phyloP scores from a whole-genome alignment of 2,113 vertebrate genomes.

The Pyxicephalus adspersus region DNA sequence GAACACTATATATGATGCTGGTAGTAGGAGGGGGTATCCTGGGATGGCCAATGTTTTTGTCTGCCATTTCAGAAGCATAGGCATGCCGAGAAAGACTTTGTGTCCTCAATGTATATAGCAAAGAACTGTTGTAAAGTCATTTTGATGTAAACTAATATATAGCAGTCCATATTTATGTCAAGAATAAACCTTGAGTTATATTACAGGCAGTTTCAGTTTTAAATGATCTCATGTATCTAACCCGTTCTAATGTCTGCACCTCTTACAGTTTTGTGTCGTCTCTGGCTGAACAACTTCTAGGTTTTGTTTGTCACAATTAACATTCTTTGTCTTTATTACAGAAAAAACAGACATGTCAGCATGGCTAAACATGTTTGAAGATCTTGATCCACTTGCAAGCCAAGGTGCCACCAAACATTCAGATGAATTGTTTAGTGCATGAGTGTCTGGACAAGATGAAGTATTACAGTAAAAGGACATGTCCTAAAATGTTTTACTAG shows the following conservation, averaged over 20 bases:
- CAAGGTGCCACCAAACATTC: constrained; percentile 78
- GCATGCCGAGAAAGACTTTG: too few relatives aligned
- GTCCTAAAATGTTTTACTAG: background rate
- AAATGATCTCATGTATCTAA: too few relatives aligned
- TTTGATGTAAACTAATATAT: too few relatives aligned
- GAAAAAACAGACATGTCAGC: constrained; percentile 76
- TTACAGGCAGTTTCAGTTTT: too few relatives aligned
- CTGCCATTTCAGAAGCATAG: too few relatives aligned
- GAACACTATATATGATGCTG: too few relatives aligned
- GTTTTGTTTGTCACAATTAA: background rate
- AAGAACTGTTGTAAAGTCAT: too few relatives aligned
- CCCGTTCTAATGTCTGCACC: background rate
- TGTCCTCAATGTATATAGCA: too few relatives aligned
- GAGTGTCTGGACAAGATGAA: constrained; percentile 55
- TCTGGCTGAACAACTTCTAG: background rate
- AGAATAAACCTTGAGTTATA: too few relatives aligned
- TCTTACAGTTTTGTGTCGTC: background rate
- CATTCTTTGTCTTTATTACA: constrained; percentile 53
- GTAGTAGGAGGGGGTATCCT: too few relatives aligned
- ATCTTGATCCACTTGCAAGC: constrained; percentile 82
- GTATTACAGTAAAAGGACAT: background rate
- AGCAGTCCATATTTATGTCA: too few relatives aligned
- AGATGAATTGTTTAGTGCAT: constrained; percentile 77
- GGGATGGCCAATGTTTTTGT: too few relatives aligned
- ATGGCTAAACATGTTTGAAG: constrained; percentile 80